phyloP scores from a whole-genome alignment of 2,797 vertebrate genomes.

The Emydoidea blandingii region DNA sequence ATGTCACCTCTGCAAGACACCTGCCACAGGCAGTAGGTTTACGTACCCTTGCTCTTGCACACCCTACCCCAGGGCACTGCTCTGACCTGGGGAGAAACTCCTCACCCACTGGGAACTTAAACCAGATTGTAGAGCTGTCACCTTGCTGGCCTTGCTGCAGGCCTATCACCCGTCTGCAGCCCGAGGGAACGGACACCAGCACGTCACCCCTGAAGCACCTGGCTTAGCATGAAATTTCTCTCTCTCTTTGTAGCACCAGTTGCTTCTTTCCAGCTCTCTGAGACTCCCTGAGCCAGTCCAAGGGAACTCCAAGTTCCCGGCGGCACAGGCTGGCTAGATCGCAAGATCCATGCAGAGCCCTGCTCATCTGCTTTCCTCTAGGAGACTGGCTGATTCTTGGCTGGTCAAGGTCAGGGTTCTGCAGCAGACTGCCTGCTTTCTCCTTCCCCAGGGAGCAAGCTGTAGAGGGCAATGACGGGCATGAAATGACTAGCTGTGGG shows the following conservation, averaged over 20 bases:
- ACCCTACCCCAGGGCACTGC: not conserved
- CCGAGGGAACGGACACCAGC: not conserved
- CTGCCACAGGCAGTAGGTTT: not conserved
- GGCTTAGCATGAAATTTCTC: not conserved
- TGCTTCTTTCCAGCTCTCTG: not conserved
- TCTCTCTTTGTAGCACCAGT: not conserved
- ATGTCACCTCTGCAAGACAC: not conserved
- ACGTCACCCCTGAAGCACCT: not conserved
- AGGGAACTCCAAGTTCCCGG: not conserved
- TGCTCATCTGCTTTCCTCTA: not conserved
- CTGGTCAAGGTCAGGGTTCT: too few species aligned
- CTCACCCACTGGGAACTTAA: not conserved
- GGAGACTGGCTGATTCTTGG: too few species aligned
- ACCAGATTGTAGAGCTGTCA: not conserved
- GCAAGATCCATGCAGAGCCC: not conserved
- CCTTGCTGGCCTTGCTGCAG: not conserved
- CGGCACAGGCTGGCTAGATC: not conserved
- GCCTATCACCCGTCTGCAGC: not conserved
- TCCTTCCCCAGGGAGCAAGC: slow-evolving; percentile 57
- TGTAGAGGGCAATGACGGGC: not conserved
- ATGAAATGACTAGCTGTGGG: fast-evolving
- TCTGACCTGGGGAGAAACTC: not conserved
- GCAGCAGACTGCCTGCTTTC: not conserved
- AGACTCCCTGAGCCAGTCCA: not conserved
- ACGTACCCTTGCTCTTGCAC: not conserved